Percentiles rank a stretch among this genome's conserved stretches.
Evolutionary conservation across 2,113 vertebrate genomes (phyloP).

Genomic region (Salvelinus namaycush): DNA sequence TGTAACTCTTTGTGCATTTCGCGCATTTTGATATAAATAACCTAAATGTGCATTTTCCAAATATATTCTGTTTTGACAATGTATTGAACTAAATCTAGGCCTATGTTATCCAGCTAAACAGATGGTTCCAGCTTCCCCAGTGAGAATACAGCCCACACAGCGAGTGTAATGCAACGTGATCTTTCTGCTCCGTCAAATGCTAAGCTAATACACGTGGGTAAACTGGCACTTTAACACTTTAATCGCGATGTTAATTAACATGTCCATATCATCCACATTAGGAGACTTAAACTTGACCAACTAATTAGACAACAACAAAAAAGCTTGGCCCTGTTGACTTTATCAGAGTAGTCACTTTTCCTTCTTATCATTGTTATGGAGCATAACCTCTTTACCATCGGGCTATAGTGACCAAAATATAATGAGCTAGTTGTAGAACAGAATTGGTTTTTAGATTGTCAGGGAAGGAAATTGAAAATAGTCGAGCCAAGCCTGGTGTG

Average conservation of each 20-base stretch:
- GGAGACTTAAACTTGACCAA: constrained; percentile 25
- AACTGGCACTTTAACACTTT: constrained; percentile 39
- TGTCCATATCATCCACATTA: constrained; percentile 15
- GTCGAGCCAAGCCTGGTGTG: not conserved
- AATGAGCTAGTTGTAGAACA: constrained; percentile 19
- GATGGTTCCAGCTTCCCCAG: constrained; percentile 52
- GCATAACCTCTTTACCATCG: constrained; percentile 16
- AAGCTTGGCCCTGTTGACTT: constrained; percentile 37
- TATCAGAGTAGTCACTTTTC: not conserved
- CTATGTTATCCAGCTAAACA: constrained; percentile 33
- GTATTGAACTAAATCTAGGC: constrained; percentile 17
- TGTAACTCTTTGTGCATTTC: too few species aligned
- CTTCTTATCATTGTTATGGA: constrained; percentile 32
- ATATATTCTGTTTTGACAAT: not conserved
- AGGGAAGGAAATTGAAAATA: constrained; percentile 6
- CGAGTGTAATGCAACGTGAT: constrained; percentile 17
- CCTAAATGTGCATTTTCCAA: too few species aligned
- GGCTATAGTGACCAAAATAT: not conserved
- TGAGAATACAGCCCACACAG: constrained; percentile 38
- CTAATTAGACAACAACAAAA: constrained; percentile 35
- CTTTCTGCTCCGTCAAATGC: constrained; percentile 29
- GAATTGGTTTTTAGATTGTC: too few species aligned
- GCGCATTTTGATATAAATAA: too few species aligned
- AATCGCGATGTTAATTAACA: constrained; percentile 51
- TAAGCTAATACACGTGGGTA: constrained; percentile 41